A percentile compares a stretch with the other conserved stretches of the same genome.
phyloP scores from a whole-genome alignment of 2,888 invertebrate genomes.

The Drosophila silvestris region DNA sequence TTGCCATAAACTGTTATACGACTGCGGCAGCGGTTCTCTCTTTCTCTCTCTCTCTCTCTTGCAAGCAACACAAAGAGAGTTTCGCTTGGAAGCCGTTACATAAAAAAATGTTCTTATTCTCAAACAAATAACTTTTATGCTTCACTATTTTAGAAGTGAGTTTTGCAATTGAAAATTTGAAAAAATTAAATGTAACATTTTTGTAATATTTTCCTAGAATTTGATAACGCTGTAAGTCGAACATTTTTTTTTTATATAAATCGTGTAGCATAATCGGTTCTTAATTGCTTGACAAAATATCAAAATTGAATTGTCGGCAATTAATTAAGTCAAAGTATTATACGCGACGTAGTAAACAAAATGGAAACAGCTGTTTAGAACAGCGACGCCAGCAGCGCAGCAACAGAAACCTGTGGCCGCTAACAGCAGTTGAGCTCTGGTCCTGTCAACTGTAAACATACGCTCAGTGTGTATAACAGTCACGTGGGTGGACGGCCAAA shows the following conservation, averaged over 20 bases:
- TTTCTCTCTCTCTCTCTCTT: constrained; percentile 35
- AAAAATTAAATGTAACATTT: background rate
- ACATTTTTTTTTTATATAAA: background rate
- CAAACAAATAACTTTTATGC: constrained; percentile 8
- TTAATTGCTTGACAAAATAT: background rate
- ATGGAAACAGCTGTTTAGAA: constrained; percentile 58
- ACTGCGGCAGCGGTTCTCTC: constrained; percentile 2
- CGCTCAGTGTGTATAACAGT: constrained; percentile 50
- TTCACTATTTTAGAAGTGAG: background rate
- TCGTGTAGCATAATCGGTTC: background rate
- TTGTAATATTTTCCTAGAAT: background rate
- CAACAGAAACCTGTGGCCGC: constrained; percentile 72
- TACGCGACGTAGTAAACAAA: constrained; percentile 55
- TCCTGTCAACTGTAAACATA: constrained; percentile 45
- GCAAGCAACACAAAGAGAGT: constrained; percentile 11
- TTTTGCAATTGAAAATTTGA: background rate
- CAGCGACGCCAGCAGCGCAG: constrained; percentile 28
- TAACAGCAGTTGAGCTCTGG: constrained; percentile 50
- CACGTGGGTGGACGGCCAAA: constrained; percentile 43
- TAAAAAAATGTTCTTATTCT: constrained; percentile 1
- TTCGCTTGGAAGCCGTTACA: background rate
- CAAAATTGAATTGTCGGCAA: constrained; percentile 24
- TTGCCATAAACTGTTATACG: constrained; percentile 55
- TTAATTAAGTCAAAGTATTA: constrained; percentile 42
- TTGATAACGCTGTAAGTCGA: background rate